These are phyloP conservation scores for Apocheima hispidaria DNA, from an alignment of 2,888 invertebrate genomes.

Conservation along the genomic window DNA sequence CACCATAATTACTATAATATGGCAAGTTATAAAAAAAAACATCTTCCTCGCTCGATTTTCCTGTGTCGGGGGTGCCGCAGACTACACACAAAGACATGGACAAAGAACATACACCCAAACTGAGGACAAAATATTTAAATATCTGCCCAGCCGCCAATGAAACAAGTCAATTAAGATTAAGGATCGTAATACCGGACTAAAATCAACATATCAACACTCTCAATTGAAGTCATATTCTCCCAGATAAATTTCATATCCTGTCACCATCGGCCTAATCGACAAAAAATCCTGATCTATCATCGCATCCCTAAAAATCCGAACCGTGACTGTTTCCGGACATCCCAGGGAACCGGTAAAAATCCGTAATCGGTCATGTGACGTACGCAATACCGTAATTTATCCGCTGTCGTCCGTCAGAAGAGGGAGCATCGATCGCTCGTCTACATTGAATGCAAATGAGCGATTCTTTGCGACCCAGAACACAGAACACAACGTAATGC, in stretches of 20 bases:
- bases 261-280: conserved; percentile 1
- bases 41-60: too few species aligned
- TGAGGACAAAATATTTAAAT: too few species aligned
- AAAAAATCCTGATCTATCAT: conserved; percentile 25
- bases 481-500: neutral
- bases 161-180: too few species aligned
- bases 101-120: too few species aligned
- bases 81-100: too few species aligned
- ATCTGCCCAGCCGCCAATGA: too few species aligned
- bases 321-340: conserved; percentile 26
- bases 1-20: too few species aligned
- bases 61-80: too few species aligned
- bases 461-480: conserved; percentile 20
- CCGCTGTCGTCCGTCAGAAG: conserved; percentile 23
- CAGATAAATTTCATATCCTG: conserved; percentile 14
- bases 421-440: conserved; percentile 28
- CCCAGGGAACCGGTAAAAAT: conserved; percentile 28
- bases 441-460: conserved; percentile 33
- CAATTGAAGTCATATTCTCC: neutral
- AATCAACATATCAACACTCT: neutral
- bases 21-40: too few species aligned
- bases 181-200: too few species aligned
- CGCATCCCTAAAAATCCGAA: conserved; percentile 21
- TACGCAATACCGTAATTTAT: conserved; percentile 34
- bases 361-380: conserved; percentile 37